Evolutionary conservation across 2,113 vertebrate genomes (phyloP), one percentile per base, ranked within the genome.

Genomic region (Oophaga pumilio): DNA sequence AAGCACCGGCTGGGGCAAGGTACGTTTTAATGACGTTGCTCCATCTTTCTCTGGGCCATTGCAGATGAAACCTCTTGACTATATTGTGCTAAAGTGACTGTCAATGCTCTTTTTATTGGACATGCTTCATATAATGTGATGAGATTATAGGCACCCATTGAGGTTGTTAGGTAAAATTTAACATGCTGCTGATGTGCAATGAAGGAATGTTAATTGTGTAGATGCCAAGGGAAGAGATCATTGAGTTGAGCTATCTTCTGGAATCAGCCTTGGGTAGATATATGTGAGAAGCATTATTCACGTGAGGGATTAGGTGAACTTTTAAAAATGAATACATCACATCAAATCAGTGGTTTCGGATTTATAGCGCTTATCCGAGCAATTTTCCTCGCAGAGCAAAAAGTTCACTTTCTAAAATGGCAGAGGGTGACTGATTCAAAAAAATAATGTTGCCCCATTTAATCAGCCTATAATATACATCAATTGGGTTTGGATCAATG

Each of bases 121-220:
- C 89, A 91, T 93, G 91, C 91, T 94, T 94, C 90, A 92, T 94
- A 92, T 92, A 92, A 89, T 91, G 90, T 91, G 90, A 92, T 93
- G 91, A 93, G 93, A 91, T 93, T 93, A 91, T 91, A 90, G 90
- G 89, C 89, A 90, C 90, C 81, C 83, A 50, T 90, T 91, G 82
- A 93, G 79, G 90, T 93, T 94, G 92, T 93, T 93, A 93, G 89
- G 92, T 92, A 91, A 94, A 94, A 89, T 91, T 92, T 93, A 94
- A 91, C 92, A 91, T 91, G 89, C 89, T 90, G 89, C 92, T 92
- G 90, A 93, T 94, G 92, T 93, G 91, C 92, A 93, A 0, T 93
- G 91, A 93, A 92, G 91, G 92, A 91, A 90, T 93, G 90, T 94
- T 94, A 94, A 94, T 93, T 89, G 87, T 91, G 90, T 93, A 91